phyloP scores from a whole-genome alignment of 2,797 vertebrate genomes.

The Triplophysa yarkandensis region DNA sequence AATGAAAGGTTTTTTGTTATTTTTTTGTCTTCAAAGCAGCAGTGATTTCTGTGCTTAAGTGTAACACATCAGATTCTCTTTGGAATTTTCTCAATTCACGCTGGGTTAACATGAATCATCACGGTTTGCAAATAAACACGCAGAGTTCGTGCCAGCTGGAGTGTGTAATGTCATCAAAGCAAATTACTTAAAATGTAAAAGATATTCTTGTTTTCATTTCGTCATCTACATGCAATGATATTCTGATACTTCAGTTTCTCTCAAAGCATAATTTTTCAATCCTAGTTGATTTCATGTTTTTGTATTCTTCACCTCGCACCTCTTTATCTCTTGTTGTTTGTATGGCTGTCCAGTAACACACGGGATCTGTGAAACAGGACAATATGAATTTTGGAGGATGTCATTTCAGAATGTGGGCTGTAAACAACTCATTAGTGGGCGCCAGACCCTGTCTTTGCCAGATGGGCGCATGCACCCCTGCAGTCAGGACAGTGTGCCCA shows the following conservation, averaged over 20 bases:
- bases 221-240: not conserved
- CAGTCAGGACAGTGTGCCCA: conserved; percentile 24
- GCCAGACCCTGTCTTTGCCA: conserved; percentile 36
- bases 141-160: not conserved
- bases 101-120: not conserved
- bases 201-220: not conserved
- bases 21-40: too few species aligned
- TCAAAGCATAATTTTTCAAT: not conserved
- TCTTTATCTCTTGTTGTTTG: conserved; percentile 22
- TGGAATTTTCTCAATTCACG: not conserved
- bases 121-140: not conserved
- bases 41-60: not conserved
- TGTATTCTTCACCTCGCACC: conserved; percentile 19
- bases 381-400: conserved; percentile 20
- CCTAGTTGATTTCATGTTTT: not conserved
- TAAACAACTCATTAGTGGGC: conserved; percentile 52
- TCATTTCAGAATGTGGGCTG: conserved; percentile 18
- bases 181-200: not conserved
- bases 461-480: conserved; percentile 52
- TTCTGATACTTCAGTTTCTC: not conserved
- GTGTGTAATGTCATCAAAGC: not conserved
- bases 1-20: too few species aligned
- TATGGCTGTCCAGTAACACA: conserved; percentile 10
- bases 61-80: not conserved
- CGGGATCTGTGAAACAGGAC: conserved; percentile 19